A percentile compares a stretch with the other conserved stretches of the same genome.
Conservation (phyloP, 2,113 vertebrate genomes). For the Aphyosemion australe region DNA sequence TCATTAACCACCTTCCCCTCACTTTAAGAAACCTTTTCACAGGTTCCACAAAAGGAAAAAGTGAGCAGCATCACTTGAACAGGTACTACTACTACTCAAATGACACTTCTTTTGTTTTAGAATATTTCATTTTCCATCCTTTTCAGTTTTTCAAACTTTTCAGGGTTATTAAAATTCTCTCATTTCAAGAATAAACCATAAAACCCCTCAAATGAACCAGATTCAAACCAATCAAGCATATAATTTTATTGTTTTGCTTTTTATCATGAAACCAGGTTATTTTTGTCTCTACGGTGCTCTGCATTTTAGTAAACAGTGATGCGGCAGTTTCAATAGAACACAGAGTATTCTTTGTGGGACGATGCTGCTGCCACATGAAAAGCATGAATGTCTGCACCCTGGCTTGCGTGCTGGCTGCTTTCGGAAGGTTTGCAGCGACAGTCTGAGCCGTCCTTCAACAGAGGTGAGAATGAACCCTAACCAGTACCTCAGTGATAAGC, state of each 20-base stretch:
- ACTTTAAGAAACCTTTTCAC: slow-evolving; percentile 1
- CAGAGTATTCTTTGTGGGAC: slow-evolving; percentile 40
- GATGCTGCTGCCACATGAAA: slow-evolving; percentile 66
- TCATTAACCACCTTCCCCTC: slow-evolving; percentile 17
- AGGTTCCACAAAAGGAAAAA: slow-evolving; percentile 39
- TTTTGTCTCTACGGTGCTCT: not conserved
- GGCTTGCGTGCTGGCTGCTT: slow-evolving; percentile 13
- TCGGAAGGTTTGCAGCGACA: not conserved
- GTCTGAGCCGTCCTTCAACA: not conserved
- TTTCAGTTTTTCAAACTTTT: too few relatives aligned
- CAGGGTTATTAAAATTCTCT: too few relatives aligned
- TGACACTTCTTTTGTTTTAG: not conserved
- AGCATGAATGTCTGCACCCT: slow-evolving; percentile 2
- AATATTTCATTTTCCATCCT: too few relatives aligned
- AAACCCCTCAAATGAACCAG: not conserved
- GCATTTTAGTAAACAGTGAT: slow-evolving; percentile 57
- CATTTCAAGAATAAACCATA: too few relatives aligned
- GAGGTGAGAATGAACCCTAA: slow-evolving; percentile 40
- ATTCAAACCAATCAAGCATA: not conserved
- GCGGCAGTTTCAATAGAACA: slow-evolving; percentile 54
- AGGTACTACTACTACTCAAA: not conserved
- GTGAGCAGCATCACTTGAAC: not conserved
- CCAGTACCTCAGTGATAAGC: slow-evolving; percentile 22
- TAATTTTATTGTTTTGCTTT: too few relatives aligned
- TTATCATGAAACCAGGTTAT: not conserved